phyloP scores from a whole-genome alignment of 1,140 invertebrate genomes.

The Drosophila tristis region DNA sequence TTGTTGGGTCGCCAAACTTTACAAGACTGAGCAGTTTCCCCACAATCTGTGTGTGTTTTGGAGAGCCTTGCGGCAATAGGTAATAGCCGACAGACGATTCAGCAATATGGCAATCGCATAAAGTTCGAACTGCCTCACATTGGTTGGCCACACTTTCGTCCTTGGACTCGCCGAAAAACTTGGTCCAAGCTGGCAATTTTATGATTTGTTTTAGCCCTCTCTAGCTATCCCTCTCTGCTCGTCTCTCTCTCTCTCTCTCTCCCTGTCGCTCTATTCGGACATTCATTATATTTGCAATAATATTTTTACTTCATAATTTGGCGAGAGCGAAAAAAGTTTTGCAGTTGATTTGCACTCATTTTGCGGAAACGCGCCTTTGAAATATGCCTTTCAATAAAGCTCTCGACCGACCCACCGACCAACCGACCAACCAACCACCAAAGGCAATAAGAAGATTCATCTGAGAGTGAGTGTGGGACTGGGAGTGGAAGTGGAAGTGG shows the following conservation, averaged over 20 bases:
- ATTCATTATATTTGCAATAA: constrained; percentile 79
- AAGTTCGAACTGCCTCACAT: constrained; percentile 24
- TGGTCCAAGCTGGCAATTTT: constrained; percentile 23
- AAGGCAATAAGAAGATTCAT: constrained; percentile 21
- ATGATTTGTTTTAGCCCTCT: constrained; percentile 17
- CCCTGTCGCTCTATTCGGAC: constrained; percentile 18
- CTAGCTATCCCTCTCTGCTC: neutral
- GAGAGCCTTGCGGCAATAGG: neutral
- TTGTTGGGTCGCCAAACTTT: neutral
- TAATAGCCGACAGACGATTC: constrained; percentile 32
- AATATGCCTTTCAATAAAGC: constrained; percentile 67
- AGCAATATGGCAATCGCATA: constrained; percentile 33
- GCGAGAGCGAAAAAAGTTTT: constrained; percentile 22
- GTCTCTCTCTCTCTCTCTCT: neutral
- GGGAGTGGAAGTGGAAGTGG: no score
- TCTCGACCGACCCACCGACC: constrained; percentile 18
- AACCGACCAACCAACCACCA: constrained; percentile 7
- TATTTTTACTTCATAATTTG: constrained; percentile 74
- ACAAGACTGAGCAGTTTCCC: neutral
- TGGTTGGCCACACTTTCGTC: constrained; percentile 1
- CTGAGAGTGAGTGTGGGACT: neutral
- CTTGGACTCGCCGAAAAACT: constrained; percentile 6
- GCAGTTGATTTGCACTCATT: constrained; percentile 68
- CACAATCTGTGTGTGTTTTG: no score
- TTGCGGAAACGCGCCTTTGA: constrained; percentile 62